A percentile compares a stretch with the other conserved stretches of the same genome.
Evolutionary conservation across 2,113 vertebrate species (phyloP).

Genomic region (Saguinus imperator): DNA sequence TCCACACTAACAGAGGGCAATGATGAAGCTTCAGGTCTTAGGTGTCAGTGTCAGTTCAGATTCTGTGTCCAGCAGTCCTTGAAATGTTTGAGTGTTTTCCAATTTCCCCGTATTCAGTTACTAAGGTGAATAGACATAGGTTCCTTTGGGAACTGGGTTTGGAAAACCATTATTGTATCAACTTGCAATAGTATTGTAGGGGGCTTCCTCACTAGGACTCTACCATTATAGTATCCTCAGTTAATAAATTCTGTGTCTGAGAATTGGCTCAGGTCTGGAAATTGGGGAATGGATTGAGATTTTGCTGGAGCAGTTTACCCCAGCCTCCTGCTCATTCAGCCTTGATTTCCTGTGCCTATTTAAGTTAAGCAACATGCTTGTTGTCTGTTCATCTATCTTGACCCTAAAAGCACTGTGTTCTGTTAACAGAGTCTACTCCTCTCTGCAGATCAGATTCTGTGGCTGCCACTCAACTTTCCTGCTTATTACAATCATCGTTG

Average conservation of each 20-base stretch:
- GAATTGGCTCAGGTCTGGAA: not conserved
- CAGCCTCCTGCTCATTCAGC: not conserved
- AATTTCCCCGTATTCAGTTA: not conserved
- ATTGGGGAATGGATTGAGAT: not conserved
- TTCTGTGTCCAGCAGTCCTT: not conserved
- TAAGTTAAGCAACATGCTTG: not conserved
- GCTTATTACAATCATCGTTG: not conserved
- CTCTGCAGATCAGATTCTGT: not conserved
- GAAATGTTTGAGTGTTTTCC: not conserved
- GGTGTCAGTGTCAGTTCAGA: not conserved
- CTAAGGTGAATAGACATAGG: not conserved
- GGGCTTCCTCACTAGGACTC: not conserved
- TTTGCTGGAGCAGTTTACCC: not conserved
- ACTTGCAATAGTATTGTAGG: not conserved
- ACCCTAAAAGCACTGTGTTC: not conserved
- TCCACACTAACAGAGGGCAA: not conserved
- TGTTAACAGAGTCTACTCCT: not conserved
- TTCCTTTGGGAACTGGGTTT: not conserved
- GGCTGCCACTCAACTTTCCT: not conserved
- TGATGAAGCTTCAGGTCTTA: not conserved
- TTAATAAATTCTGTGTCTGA: not conserved
- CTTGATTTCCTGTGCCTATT: not conserved
- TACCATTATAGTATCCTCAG: no score
- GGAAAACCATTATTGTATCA: not conserved
- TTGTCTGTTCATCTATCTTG: not conserved